Conservation (phyloP, 2,797 vertebrate genomes). For the Spinibarbus caldwelli region DNA sequence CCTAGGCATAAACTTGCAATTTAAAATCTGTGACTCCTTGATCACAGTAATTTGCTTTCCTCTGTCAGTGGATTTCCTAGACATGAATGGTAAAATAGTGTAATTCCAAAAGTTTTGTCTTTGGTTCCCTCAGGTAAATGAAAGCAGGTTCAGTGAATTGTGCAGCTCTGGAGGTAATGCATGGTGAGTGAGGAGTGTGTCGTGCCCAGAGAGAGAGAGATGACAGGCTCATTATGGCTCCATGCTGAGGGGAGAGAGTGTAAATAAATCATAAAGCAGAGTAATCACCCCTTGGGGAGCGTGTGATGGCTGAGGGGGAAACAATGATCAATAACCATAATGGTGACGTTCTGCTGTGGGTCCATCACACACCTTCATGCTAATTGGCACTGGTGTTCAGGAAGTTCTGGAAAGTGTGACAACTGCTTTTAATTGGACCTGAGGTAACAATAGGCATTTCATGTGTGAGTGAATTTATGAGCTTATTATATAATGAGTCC, state of each 20-base stretch:
- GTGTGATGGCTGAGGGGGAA: slow-evolving; percentile 51
- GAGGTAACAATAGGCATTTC: slow-evolving; percentile 9
- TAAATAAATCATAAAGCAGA: slow-evolving; percentile 63
- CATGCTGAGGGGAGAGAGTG: slow-evolving; percentile 55
- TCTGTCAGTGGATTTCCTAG: slow-evolving; percentile 31
- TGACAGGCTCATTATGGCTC: slow-evolving; percentile 62
- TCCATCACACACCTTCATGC: slow-evolving; percentile 57
- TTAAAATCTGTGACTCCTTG: slow-evolving; percentile 23
- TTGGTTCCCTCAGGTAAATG: slow-evolving; percentile 18
- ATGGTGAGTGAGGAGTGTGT: slow-evolving; percentile 46
- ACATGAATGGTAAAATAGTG: slow-evolving; percentile 35
- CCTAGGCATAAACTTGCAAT: slow-evolving; percentile 18
- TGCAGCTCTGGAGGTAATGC: slow-evolving; percentile 39
- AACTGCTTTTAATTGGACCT: slow-evolving; percentile 42
- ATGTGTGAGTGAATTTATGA: slow-evolving; percentile 3
- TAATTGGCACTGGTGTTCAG: slow-evolving; percentile 48
- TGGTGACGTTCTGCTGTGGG: slow-evolving; percentile 47
- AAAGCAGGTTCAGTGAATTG: slow-evolving; percentile 43
- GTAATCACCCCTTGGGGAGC: slow-evolving; percentile 59
- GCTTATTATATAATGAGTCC: neutral
- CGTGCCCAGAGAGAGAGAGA: slow-evolving; percentile 40
- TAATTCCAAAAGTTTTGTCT: slow-evolving; percentile 38
- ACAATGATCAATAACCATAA: slow-evolving; percentile 63
- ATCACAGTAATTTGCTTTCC: slow-evolving; percentile 35
- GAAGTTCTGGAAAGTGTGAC: slow-evolving; percentile 45